These are phyloP conservation scores for Lamellibrachia luymesi DNA, from an alignment of 1,140 invertebrate genomes.

Conservation along the genomic window DNA sequence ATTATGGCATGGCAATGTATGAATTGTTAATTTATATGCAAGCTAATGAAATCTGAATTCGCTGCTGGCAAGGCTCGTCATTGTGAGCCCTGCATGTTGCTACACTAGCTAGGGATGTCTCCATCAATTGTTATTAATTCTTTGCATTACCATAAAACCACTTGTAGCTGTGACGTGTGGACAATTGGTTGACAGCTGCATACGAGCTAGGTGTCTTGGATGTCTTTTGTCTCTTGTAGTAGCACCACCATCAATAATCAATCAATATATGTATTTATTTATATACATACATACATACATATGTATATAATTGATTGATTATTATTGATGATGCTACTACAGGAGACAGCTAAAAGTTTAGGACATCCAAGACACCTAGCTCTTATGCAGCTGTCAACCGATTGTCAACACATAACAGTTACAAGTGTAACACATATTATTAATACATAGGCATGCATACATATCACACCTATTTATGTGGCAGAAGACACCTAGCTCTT, in stretches of 20 bases:
- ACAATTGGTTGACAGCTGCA: not conserved
- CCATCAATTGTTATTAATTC: not conserved
- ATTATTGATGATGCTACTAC: not conserved
- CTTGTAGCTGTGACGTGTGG: not conserved
- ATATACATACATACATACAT: too few species aligned
- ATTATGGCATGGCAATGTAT: not conserved
- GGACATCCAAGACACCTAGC: not conserved
- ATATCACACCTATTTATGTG: too few species aligned
- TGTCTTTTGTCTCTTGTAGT: not conserved
- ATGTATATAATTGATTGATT: too few species aligned
- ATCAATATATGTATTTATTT: too few species aligned
- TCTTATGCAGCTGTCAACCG: not conserved
- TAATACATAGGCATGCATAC: too few species aligned
- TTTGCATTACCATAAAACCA: not conserved
- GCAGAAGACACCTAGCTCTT: not conserved
- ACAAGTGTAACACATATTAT: not conserved
- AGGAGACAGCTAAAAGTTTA: not conserved
- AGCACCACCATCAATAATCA: not conserved
- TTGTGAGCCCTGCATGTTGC: not conserved
- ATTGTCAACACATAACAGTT: not conserved
- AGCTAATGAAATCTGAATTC: not conserved
- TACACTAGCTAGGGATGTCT: too few species aligned
- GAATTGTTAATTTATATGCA: not conserved
- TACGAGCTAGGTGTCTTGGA: not conserved
- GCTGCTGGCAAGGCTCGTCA: not conserved